Conservation (phyloP, 1,140 invertebrate genomes). For the Plutomurus gul region DNA sequence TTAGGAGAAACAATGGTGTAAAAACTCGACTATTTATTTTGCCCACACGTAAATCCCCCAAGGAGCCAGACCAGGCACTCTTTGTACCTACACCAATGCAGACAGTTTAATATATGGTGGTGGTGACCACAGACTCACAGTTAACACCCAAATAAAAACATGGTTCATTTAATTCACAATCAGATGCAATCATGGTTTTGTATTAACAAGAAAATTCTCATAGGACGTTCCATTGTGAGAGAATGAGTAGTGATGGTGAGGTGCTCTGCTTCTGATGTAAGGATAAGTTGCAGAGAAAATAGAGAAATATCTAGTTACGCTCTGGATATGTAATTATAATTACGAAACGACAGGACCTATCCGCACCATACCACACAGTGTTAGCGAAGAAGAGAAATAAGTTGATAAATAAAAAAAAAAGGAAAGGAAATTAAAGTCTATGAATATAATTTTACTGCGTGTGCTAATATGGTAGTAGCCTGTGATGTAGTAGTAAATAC, state of each 20-base stretch:
- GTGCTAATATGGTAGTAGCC: too few relatives aligned
- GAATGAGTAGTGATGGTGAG: background rate
- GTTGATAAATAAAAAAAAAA: background rate
- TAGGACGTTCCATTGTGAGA: too few relatives aligned
- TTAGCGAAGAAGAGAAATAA: background rate
- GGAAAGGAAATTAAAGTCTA: too few relatives aligned
- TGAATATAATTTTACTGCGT: too few relatives aligned
- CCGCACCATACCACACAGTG: background rate
- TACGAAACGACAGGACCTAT: background rate
- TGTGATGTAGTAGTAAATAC: too few relatives aligned
- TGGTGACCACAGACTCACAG: background rate
- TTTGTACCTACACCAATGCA: too few relatives aligned
- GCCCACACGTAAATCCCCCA: too few relatives aligned
- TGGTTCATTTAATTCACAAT: background rate
- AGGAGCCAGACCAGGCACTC: too few relatives aligned
- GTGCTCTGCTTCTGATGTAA: background rate
- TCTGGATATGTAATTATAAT: constrained; percentile 7
- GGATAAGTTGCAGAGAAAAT: background rate
- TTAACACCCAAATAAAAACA: constrained; percentile 6
- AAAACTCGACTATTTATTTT: background rate
- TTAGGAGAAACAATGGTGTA: background rate
- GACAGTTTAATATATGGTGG: too few relatives aligned
- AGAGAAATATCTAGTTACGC: background rate
- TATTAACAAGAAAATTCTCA: background rate
- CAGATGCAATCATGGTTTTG: background rate